phyloP scores from a whole-genome alignment of 2,797 vertebrate genomes.

The Rhinogobio ventralis region DNA sequence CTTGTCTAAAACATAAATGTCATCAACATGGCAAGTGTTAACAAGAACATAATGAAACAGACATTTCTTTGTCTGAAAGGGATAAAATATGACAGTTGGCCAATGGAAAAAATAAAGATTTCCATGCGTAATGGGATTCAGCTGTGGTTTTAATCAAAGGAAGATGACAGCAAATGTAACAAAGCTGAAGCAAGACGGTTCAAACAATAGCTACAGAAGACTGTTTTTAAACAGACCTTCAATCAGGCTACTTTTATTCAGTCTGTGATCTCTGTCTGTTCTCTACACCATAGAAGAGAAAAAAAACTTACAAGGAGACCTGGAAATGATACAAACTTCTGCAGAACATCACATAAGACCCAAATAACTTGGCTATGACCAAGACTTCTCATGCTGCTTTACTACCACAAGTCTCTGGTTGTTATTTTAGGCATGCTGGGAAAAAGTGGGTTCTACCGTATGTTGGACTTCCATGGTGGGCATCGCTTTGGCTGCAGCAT shows the following conservation, averaged over 20 bases:
- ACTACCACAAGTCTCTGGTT: not conserved
- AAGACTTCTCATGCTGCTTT: conserved; percentile 16
- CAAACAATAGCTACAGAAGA: conserved; percentile 67
- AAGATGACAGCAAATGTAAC: conserved; percentile 77
- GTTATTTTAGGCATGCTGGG: conserved; percentile 34
- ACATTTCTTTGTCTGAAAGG: conserved; percentile 53
- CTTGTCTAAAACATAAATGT: conserved; percentile 35
- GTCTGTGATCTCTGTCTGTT: conserved; percentile 26
- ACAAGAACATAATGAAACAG: conserved; percentile 23
- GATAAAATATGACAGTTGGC: conserved; percentile 61
- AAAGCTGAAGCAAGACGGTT: conserved; percentile 66
- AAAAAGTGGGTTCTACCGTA: conserved; percentile 16
- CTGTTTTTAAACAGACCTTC: conserved; percentile 19
- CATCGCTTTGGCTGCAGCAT: conserved; percentile 57
- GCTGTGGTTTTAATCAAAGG: conserved; percentile 80
- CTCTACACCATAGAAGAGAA: not conserved
- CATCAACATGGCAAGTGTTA: conserved; percentile 59
- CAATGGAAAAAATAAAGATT: conserved; percentile 60
- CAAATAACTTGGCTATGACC: not conserved
- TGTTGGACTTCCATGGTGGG: conserved; percentile 18
- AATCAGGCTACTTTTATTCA: conserved; percentile 38
- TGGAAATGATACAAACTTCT: conserved; percentile 36
- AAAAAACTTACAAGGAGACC: conserved; percentile 15
- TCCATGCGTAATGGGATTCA: conserved; percentile 79
- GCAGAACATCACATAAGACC: not conserved